Evolutionary conservation across 2,888 invertebrate species (phyloP).

Genomic region (Epistrophella euchroma): DNA sequence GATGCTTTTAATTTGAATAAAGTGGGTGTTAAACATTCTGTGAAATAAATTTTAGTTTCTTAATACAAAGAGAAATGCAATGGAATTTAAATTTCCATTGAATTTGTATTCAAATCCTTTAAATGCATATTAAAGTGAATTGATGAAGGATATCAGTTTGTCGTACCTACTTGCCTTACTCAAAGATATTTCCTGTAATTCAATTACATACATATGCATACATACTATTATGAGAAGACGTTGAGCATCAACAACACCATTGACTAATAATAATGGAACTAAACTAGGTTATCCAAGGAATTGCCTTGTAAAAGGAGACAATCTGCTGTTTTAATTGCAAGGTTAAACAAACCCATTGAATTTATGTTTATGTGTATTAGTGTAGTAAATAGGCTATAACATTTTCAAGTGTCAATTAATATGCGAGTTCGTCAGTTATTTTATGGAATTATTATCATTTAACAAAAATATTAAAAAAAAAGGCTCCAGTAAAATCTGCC

Average conservation of each 20-base stretch:
- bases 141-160: slow-evolving; percentile 39
- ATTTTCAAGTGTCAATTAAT: too few relatives aligned
- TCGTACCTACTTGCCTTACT: background rate
- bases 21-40: slow-evolving; percentile 15
- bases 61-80: slow-evolving; percentile 35
- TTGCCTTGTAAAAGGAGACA: background rate
- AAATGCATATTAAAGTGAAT: slow-evolving; percentile 18
- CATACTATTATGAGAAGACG: background rate
- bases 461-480: too few relatives aligned
- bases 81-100: slow-evolving; percentile 24
- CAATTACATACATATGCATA: slow-evolving; percentile 12
- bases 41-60: slow-evolving; percentile 11
- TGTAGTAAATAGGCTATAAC: too few relatives aligned
- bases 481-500: too few relatives aligned
- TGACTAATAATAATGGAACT: background rate
- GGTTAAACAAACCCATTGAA: background rate
- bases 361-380: background rate
- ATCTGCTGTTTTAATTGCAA: background rate
- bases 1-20: background rate
- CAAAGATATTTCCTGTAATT: slow-evolving; percentile 37
- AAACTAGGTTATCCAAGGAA: background rate
- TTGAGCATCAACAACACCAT: too few relatives aligned
- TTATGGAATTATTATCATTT: too few relatives aligned
- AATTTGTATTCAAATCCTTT: slow-evolving; percentile 10
- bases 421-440: too few relatives aligned